These are phyloP conservation scores for Drosophila neocordata DNA, from an alignment of 1,140 invertebrate genomes.

Conservation along the genomic window DNA sequence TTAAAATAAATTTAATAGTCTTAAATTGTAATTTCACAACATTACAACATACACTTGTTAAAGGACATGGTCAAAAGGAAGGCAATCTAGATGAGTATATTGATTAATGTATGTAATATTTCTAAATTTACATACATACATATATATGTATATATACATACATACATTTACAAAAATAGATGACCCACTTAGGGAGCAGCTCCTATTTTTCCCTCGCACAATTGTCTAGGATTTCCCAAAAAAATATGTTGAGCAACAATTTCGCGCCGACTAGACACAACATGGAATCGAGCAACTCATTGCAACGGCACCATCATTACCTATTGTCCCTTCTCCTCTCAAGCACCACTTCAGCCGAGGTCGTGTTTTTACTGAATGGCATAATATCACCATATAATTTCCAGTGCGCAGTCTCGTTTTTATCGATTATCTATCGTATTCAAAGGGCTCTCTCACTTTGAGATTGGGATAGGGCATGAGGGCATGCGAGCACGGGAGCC, in stretches of 20 bases:
- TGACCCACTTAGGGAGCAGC: slow-evolving; percentile 57
- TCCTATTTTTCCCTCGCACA: slow-evolving; percentile 13
- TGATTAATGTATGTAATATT: slow-evolving; percentile 4
- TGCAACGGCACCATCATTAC: slow-evolving; percentile 36
- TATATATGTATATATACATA: too few relatives aligned
- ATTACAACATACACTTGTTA: background rate
- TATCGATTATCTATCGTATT: slow-evolving; percentile 55
- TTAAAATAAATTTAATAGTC: too few relatives aligned
- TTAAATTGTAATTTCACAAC: too few relatives aligned
- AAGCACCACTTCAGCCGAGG: background rate
- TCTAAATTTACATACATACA: background rate
- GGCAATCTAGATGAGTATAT: background rate
- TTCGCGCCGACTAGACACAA: slow-evolving; percentile 43
- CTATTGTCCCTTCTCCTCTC: background rate
- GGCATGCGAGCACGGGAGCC: too few relatives aligned
- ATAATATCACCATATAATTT: slow-evolving; percentile 21
- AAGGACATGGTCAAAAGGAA: background rate
- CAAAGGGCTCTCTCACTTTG: slow-evolving; percentile 41
- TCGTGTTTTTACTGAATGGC: slow-evolving; percentile 67
- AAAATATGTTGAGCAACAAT: slow-evolving; percentile 42
- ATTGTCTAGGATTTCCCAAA: background rate
- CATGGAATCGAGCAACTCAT: slow-evolving; percentile 24
- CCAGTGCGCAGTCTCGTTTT: slow-evolving; percentile 55
- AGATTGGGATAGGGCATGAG: slow-evolving; percentile 73
- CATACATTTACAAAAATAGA: slow-evolving; percentile 58